Evolutionary conservation across 2,888 invertebrate species (phyloP).

Genomic region (Stegophylla sp.): DNA sequence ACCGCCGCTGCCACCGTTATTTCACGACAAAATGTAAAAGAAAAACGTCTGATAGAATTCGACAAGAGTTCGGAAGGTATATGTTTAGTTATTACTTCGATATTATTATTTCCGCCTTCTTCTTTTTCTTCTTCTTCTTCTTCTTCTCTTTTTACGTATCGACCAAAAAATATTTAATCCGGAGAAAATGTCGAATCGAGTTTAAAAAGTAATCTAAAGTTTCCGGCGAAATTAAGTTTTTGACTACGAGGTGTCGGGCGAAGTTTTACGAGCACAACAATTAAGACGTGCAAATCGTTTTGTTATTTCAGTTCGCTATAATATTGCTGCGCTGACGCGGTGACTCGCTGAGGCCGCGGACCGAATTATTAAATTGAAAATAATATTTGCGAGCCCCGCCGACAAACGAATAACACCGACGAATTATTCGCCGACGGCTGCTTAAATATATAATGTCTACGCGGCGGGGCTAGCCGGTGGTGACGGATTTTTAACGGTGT

Average conservation of each 20-base stretch:
- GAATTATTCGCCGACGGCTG: too few relatives aligned
- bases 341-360: neutral
- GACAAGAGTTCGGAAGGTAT: conserved; percentile 10
- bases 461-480: too few relatives aligned
- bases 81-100: conserved; percentile 18
- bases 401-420: too few relatives aligned
- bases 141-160: neutral
- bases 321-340: neutral
- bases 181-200: conserved; percentile 29
- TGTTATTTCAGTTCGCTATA: neutral
- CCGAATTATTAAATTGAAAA: neutral
- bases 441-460: too few relatives aligned
- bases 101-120: too few relatives aligned
- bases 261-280: conserved; percentile 38
- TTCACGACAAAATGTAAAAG: neutral
- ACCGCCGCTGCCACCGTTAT: too few relatives aligned
- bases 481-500: too few relatives aligned
- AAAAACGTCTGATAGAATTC: neutral
- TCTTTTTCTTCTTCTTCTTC: too few relatives aligned
- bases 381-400: neutral
- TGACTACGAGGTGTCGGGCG: conserved; percentile 6
- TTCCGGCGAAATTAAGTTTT: conserved; percentile 41
- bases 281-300: conserved; percentile 37
- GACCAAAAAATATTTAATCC: conserved; percentile 3
- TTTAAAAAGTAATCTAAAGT: conserved; percentile 54